These are phyloP conservation scores for Chrysomela aeneicollis DNA, from an alignment of 2,888 invertebrate genomes.

Conservation along the genomic window DNA sequence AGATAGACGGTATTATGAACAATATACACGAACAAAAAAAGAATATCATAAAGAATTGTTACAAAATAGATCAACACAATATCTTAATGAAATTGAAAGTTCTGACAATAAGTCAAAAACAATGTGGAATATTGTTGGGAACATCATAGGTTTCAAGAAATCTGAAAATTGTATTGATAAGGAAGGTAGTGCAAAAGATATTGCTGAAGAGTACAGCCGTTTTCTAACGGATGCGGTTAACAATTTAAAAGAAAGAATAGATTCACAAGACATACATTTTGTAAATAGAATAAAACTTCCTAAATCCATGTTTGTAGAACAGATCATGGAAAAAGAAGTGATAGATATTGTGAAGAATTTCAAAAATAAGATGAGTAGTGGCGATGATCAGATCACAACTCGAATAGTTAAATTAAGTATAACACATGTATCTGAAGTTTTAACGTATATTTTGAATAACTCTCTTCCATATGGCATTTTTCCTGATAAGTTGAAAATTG, in stretches of 20 bases:
- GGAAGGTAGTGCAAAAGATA: constrained; percentile 8
- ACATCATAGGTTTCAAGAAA: neutral
- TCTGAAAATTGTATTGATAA: constrained; percentile 7
- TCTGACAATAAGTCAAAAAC: constrained; percentile 1
- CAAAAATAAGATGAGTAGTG: constrained; percentile 1
- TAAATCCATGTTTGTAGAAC: constrained; percentile 10
- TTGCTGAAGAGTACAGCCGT: neutral
- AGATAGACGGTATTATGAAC: neutral
- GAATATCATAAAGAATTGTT: constrained; percentile 3
- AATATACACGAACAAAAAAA: neutral
- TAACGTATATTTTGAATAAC: too few species aligned
- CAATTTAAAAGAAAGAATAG: neutral
- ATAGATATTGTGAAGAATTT: constrained; percentile 3
- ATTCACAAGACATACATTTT: constrained; percentile 4
- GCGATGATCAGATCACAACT: neutral
- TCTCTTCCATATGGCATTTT: too few species aligned
- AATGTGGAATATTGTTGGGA: neutral
- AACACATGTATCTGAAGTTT: too few species aligned
- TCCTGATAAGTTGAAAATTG: too few species aligned
- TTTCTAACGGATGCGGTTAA: neutral
- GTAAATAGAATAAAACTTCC: constrained; percentile 9
- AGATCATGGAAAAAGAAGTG: constrained; percentile 6
- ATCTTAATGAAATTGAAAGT: neutral
- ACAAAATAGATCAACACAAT: neutral
- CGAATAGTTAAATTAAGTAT: constrained; percentile 12